Evolutionary conservation across 2,113 vertebrate genomes (phyloP), one percentile per base, ranked within the genome.

Genomic region (Ursus arctos): DNA sequence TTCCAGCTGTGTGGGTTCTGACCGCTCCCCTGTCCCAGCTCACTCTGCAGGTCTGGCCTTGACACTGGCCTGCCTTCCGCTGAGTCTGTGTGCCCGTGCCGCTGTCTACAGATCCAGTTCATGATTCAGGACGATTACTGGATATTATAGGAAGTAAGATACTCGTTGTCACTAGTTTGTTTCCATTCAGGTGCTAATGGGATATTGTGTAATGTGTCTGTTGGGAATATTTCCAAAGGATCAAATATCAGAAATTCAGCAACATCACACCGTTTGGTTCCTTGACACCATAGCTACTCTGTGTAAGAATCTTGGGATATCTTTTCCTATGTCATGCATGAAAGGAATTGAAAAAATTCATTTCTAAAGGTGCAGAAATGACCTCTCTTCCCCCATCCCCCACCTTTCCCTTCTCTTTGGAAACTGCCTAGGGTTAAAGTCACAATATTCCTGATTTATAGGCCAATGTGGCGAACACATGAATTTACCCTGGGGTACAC

Each of bases 181-280:
- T 87, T 97, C 84, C 74, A 69, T 83, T 95, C 55, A 84, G 93
- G n/a, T 71, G 71, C 57, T 88, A 43, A 87, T 80, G 61, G 69
- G 13, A 67, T 26, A n/a, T 87, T 31, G 43, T 94, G 51, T 96
- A 84, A 49, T 61, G 31, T 91, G 74, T 63, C 83, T 49, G 18
- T 2, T 89, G 83, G 84, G 91, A 94, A 77, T 28, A 21, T 72
- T 81, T 96, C 80, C 96, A 87, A 91, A 96, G 88, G 74, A 83
- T 90, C 74, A 93, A 82, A 69, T 92, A 72, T 71, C 88, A 59
- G 90, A 95, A 94, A 95, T 95, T 92, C 93, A 92, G 65, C 74
- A 67, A 67, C 84, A 61, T 63, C 53, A 86, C 84, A n/a, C 57
- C n/a, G 7, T 95, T 95, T 81, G 55, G 22, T 80, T 94, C 76